Conservation (phyloP, 2,888 invertebrate species). For the Pachliopta kotzebuea region DNA sequence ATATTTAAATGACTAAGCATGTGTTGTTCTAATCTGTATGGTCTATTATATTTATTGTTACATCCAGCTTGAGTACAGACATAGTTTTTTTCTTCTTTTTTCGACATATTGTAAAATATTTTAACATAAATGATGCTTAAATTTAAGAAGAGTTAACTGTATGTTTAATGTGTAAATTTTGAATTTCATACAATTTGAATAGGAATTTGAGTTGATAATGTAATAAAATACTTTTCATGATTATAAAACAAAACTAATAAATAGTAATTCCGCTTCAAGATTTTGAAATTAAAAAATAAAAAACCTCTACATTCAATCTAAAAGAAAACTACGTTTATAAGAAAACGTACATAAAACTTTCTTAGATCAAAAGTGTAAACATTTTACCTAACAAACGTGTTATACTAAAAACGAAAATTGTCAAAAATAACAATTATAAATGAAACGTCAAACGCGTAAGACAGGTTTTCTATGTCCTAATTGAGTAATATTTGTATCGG, state of each 20-base stretch:
- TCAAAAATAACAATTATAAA: background rate
- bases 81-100: conserved; percentile 46
- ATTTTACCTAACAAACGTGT: no score
- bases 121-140: background rate
- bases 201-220: background rate
- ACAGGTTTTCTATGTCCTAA: background rate
- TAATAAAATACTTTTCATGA: background rate
- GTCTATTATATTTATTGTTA: conserved; percentile 68
- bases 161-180: background rate
- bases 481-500: background rate
- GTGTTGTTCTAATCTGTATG: conserved; percentile 79
- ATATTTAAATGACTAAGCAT: conserved; percentile 77
- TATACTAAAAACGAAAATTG: background rate
- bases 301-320: background rate
- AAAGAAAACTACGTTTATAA: background rate
- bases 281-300: background rate
- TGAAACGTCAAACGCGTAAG: background rate
- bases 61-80: conserved; percentile 72
- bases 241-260: background rate
- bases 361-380: no score
- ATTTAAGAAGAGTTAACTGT: background rate
- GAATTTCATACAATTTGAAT: background rate
- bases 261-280: background rate
- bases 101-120: conserved; percentile 16
- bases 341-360: no score